phyloP scores from a whole-genome alignment of 1,140 invertebrate species.

The Zaprionus africanus region DNA sequence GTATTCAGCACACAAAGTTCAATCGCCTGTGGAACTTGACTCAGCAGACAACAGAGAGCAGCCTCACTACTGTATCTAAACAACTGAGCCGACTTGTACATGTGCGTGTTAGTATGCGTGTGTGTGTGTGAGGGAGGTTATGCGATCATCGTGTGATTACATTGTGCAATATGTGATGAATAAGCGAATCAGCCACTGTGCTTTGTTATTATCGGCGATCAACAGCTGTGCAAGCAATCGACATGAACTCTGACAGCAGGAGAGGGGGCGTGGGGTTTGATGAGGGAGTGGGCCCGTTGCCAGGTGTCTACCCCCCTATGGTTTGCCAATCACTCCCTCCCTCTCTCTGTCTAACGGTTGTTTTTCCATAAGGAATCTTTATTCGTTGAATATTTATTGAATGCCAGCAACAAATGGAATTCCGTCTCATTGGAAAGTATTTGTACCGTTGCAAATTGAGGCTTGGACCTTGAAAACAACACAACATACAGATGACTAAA shows the following conservation, averaged over 20 bases:
- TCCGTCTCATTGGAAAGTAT: slow-evolving; percentile 2
- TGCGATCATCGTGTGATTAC: slow-evolving; percentile 29
- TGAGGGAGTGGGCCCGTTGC: background rate
- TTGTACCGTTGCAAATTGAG: background rate
- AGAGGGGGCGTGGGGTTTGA: background rate
- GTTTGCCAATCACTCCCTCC: background rate
- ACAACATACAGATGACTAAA: slow-evolving; percentile 10
- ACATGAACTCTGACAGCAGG: background rate
- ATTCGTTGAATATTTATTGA: background rate
- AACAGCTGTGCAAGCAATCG: slow-evolving; percentile 18
- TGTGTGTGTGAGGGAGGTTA: slow-evolving; percentile 10
- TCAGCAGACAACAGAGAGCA: background rate
- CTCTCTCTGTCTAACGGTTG: background rate
- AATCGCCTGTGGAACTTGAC: slow-evolving; percentile 19
- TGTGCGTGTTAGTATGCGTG: background rate
- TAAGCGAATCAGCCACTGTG: background rate
- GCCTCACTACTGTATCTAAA: slow-evolving; percentile 9
- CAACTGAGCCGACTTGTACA: slow-evolving; percentile 9
- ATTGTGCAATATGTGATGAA: slow-evolving; percentile 19
- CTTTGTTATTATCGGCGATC: background rate
- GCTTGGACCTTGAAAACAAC: slow-evolving; percentile 16
- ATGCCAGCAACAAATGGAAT: background rate
- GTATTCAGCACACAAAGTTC: slow-evolving; percentile 22
- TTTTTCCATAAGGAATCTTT: background rate
- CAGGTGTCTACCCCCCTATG: background rate